These are phyloP conservation scores for Vanacampus margaritifer DNA, from an alignment of 2,113 vertebrate genomes.

Conservation along the genomic window DNA sequence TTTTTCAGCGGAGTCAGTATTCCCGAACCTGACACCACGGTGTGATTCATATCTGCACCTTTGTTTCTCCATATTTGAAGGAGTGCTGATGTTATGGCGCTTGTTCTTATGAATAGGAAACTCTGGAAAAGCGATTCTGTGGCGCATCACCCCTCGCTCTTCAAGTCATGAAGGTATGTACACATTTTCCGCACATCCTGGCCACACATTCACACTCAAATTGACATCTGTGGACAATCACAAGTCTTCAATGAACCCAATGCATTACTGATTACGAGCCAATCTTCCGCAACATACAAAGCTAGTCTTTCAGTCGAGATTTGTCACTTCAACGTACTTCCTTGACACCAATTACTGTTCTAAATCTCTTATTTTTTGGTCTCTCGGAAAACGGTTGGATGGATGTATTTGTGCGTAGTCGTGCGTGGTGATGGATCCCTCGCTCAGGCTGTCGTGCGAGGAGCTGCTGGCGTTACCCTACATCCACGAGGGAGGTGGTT, in stretches of 20 bases:
- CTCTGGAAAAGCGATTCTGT: slow-evolving; percentile 71
- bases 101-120: slow-evolving; percentile 58
- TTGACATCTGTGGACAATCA: too few relatives aligned
- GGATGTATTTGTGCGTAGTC: slow-evolving; percentile 51
- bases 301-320: too few relatives aligned
- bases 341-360: too few relatives aligned
- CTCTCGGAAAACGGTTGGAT: background rate
- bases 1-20: slow-evolving; percentile 80
- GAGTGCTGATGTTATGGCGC: background rate
- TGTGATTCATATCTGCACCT: slow-evolving; percentile 28
- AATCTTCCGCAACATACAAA: too few relatives aligned
- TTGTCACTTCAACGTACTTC: too few relatives aligned
- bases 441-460: slow-evolving; percentile 70
- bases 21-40: slow-evolving; percentile 75
- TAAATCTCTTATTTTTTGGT: background rate
- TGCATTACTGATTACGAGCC: too few relatives aligned
- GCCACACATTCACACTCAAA: too few relatives aligned
- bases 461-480: slow-evolving; percentile 74
- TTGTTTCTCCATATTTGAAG: background rate
- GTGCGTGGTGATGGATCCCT: slow-evolving; percentile 76
- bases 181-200: background rate
- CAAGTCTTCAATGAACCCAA: too few relatives aligned
- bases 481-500: slow-evolving; percentile 66
- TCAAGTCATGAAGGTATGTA: slow-evolving; percentile 71
- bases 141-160: slow-evolving; percentile 60